Conservation (phyloP, 2,797 vertebrate species). For the Garrulus glandarius region DNA sequence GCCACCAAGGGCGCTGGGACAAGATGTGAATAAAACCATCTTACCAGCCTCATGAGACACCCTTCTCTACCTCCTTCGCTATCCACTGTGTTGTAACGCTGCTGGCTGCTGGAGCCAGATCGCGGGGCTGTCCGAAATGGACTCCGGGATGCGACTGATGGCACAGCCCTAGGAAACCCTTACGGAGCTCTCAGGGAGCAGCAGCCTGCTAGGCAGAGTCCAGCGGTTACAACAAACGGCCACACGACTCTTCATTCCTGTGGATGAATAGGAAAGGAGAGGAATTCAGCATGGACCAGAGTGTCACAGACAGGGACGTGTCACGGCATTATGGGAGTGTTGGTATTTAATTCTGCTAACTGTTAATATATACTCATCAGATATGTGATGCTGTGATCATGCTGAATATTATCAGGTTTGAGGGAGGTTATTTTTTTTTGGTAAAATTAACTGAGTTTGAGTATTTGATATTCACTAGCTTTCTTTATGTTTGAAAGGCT, state of each 20-base stretch:
- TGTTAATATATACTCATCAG: background rate
- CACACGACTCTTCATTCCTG: fast-evolving
- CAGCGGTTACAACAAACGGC: background rate
- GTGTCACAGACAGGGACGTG: background rate
- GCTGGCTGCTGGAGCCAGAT: too few species aligned
- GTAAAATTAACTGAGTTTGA: background rate
- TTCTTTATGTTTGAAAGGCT: background rate
- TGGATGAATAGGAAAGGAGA: background rate
- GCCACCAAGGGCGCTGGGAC: too few species aligned
- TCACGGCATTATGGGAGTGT: fast-evolving
- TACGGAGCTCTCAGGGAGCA: too few species aligned
- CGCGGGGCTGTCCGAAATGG: too few species aligned
- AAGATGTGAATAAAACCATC: too few species aligned
- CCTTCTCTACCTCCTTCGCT: too few species aligned
- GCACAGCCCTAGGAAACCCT: too few species aligned
- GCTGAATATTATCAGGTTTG: background rate
- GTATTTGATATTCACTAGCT: background rate
- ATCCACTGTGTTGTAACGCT: too few species aligned
- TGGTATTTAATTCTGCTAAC: background rate
- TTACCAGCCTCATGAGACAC: too few species aligned
- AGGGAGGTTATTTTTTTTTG: background rate
- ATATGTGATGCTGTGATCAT: background rate
- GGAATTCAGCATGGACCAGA: too few species aligned
- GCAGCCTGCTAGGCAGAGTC: too few species aligned
- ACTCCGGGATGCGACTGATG: too few species aligned